Base-by-base conservation (phyloP, 2,888 invertebrate species). In the Microdon myrmicae region DNA sequence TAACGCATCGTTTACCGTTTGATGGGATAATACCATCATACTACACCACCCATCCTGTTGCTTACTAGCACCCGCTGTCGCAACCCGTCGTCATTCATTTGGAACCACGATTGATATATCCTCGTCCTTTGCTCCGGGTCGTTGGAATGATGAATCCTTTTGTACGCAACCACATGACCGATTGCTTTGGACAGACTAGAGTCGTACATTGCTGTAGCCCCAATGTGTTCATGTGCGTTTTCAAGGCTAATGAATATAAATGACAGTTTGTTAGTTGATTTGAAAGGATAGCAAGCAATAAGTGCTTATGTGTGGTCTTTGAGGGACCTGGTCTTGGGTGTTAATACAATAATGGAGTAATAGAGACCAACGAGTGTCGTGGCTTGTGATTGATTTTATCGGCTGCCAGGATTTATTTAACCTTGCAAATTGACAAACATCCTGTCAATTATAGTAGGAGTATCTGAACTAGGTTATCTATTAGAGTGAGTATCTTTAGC, bases 1-100 rank as follows among this genome's bases (percentile, higher is more conserved):
- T 71, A 73, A 73, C 72, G 72, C 72, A 73, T 73, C 72, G 72
- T 72, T 73, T 71, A 70, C 69, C 71, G 70, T 70, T 71, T 72
- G 72, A 73, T 71, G 71, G 71, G 71, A 70, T 72, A 73, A 71
- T 71, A 68, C 71, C 37, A 39, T n/a, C 32, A 19, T 16, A 48
- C 51, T 49, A 20, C 16, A 8, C 9, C 37, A 22, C 9, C 38
- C 29, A 20, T 7, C 25, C 3, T n/a, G n/a, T n/a, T n/a, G n/a
- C n/a, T 35, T 23, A 31, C 10, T 13, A 45, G 14, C 20, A 31
- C 43, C 23, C n/a, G n/a, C 20, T 37, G 29, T 39, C 35, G 26
- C 38, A 10, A 3, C 10, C 13, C 9, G 8, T 45, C 23, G 25
- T 34, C 28, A 3, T 43, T 20, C 25, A 17, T 13, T 20, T 8